Base-by-base conservation (phyloP, 1,140 invertebrate genomes). In the Telenomus remus region DNA sequence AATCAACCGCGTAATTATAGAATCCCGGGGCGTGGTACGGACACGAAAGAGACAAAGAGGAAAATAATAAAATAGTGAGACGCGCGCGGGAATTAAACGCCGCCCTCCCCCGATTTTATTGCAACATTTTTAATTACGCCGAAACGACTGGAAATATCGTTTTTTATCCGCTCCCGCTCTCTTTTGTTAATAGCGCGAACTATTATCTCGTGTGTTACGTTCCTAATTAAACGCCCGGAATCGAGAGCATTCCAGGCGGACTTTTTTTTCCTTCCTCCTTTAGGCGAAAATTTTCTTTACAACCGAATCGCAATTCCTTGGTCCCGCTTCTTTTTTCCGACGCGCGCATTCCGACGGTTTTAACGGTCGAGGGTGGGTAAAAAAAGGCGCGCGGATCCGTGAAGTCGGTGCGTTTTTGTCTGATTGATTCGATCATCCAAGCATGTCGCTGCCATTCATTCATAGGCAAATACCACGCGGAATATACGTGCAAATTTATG, bases 1-100 rank as follows among this genome's bases (percentile, higher is more conserved):
- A 81, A 84, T 84, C 82, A 84, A 84, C 78, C 78, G 65, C 79
- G 79, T 79, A 84, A 84, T 84, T 84, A 84, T 82, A 84, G 79
- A 82, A 82, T 82, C 73, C 77, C 46, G 61, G 80, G 82, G 82
- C 81, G 82, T 81, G 82, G 76, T 79, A 53, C 59, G 57, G 68
- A 51, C 66, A 73, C 63, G 78, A 80, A 56, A 75, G 66, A 75
- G 51, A 70, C 48, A 78, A 61, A 68, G 59, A 71, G 69, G 69
- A 69, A 69, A 80, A 74, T 27, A 27, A 27, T 27, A 27, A 77
- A 79, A 79, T 78, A 80, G 74, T 76, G 66, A 71, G 70, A 39
- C 65, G 75, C 60, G 56, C 63, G 63, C 60, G 64, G 63, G 78
- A 82, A 81, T 82, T 81, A 79, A 80, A 39, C 78, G 61, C 64